A percentile compares a stretch with the other conserved stretches of the same genome.
These are phyloP conservation scores for Semaprochilodus insignis DNA, from an alignment of 2,797 vertebrate species.

Conservation along the genomic window DNA sequence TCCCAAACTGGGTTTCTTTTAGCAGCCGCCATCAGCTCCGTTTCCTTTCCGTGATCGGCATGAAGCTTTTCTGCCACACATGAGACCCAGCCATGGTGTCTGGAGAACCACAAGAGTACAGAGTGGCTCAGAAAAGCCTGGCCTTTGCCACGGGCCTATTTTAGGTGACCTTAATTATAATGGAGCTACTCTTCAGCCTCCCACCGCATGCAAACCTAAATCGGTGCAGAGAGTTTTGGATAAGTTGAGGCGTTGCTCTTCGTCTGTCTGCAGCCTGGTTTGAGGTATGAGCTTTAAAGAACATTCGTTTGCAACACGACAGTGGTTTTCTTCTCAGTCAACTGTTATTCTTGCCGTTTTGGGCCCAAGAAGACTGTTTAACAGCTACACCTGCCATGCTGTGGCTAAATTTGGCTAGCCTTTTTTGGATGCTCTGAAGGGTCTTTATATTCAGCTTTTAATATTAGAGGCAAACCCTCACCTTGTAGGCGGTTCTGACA, in stretches of 20 bases:
- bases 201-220: too few species aligned
- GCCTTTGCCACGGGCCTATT: constrained; percentile 47
- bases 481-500: too few species aligned
- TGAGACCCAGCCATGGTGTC: not conserved
- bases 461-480: too few species aligned
- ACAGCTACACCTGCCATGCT: too few species aligned
- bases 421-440: too few species aligned
- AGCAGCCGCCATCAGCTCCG: constrained; percentile 10
- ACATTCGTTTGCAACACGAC: not conserved
- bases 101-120: constrained; percentile 33
- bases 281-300: not conserved
- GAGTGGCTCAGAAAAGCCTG: constrained; percentile 48
- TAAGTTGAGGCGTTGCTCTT: not conserved
- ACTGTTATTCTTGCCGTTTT: not conserved
- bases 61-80: constrained; percentile 23
- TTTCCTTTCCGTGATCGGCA: constrained; percentile 34
- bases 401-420: too few species aligned
- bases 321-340: not conserved
- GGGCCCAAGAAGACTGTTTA: not conserved
- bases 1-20: constrained; percentile 18
- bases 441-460: too few species aligned
- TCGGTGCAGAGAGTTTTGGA: not conserved
- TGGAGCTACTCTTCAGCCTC: not conserved
- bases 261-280: not conserved
- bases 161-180: constrained; percentile 38